Percentiles rank a stretch among this genome's conserved stretches.
phyloP scores from a whole-genome alignment of 1,140 invertebrate genomes.

The Caerostris darwini region DNA sequence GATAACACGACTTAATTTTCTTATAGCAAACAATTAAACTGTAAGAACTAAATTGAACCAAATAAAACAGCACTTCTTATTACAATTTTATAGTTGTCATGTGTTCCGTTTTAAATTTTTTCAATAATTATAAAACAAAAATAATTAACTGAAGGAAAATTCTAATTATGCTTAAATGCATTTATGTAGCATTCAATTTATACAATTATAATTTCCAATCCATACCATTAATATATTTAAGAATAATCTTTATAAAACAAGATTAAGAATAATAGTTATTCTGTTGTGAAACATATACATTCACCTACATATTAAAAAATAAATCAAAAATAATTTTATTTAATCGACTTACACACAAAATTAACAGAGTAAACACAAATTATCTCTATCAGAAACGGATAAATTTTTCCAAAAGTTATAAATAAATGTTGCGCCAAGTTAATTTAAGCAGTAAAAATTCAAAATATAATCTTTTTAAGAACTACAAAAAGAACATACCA shows the following conservation, averaged over 20 bases:
- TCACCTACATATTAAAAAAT: not conserved
- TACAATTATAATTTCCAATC: not conserved
- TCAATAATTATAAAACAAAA: not conserved
- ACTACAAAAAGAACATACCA: not conserved
- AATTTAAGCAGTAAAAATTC: not conserved
- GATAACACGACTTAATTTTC: slow-evolving; percentile 2
- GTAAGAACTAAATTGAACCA: slow-evolving; percentile 39
- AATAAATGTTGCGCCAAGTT: not conserved
- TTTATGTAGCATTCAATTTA: not conserved
- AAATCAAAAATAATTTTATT: too few species aligned
- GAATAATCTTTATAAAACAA: not conserved
- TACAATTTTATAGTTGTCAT: not conserved
- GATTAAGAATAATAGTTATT: not conserved
- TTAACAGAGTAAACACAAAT: too few species aligned
- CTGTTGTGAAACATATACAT: not conserved
- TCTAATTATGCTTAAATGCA: not conserved
- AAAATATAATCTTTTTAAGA: not conserved
- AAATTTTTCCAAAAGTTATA: not conserved
- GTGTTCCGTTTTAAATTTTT: slow-evolving; percentile 6
- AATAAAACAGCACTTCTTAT: slow-evolving; percentile 22
- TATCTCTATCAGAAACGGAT: not conserved
- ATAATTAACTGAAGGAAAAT: not conserved
- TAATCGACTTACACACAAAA: too few species aligned
- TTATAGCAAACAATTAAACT: slow-evolving; percentile 23
- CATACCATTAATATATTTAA: not conserved